Evolutionary conservation across 2,113 vertebrate species (phyloP).

Genomic region (Eretmodus cyanostictus): DNA sequence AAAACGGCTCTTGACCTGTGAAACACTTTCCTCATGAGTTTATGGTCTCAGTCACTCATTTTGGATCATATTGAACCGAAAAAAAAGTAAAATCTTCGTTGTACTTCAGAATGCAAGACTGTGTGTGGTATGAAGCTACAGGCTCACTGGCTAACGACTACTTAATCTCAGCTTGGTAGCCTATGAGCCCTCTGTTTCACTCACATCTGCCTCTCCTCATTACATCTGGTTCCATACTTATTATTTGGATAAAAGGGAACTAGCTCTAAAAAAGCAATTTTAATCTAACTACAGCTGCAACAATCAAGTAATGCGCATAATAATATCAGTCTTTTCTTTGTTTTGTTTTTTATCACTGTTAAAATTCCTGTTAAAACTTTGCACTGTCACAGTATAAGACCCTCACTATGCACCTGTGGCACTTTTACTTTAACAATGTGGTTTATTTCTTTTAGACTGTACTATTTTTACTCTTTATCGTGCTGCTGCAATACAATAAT

Average conservation of each 20-base stretch:
- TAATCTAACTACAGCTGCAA: background rate
- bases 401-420: background rate
- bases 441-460: background rate
- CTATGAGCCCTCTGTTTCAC: background rate
- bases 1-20: background rate
- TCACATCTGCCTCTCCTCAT: background rate
- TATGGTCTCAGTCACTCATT: background rate
- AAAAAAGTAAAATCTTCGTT: background rate
- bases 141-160: background rate
- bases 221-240: background rate
- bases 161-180: background rate
- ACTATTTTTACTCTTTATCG: background rate
- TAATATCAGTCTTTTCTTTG: background rate
- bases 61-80: background rate
- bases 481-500: background rate
- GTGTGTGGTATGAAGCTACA: background rate
- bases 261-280: background rate
- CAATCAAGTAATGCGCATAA: background rate
- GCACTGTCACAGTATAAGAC: background rate
- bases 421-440: background rate
- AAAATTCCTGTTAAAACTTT: background rate
- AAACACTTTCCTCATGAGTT: background rate
- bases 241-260: background rate
- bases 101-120: background rate
- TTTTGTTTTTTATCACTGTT: background rate